These are phyloP conservation scores for Mungos mungo DNA, from an alignment of 2,113 vertebrate genomes.

Conservation along the genomic window DNA sequence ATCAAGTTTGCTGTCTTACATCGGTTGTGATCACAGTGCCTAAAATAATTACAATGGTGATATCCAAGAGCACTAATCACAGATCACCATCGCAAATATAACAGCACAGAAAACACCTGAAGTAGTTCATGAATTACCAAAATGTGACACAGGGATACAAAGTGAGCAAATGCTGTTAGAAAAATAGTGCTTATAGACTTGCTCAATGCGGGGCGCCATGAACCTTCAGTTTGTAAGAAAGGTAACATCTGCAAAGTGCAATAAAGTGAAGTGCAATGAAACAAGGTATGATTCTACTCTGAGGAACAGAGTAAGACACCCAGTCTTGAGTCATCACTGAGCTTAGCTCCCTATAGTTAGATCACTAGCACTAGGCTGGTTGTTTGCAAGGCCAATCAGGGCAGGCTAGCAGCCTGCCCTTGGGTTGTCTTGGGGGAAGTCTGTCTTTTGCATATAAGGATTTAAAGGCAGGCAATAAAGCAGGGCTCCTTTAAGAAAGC, in stretches of 20 bases:
- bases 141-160: neutral
- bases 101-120: neutral
- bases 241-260: neutral
- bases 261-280: neutral
- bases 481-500: neutral
- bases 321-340: neutral
- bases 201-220: neutral
- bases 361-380: rapidly evolving
- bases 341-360: neutral
- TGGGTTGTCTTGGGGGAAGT: neutral
- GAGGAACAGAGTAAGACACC: neutral
- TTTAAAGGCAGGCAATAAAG: neutral
- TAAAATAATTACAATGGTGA: neutral
- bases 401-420: neutral
- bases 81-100: neutral
- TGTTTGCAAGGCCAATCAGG: neutral
- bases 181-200: neutral
- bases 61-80: neutral
- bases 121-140: neutral
- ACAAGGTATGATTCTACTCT: neutral
- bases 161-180: neutral
- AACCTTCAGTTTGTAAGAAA: neutral
- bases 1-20: neutral
- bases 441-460: neutral
- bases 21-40: neutral